Evolutionary conservation across 2,888 invertebrate species (phyloP), one percentile per base, ranked within the genome.

Genomic region (Mylabris sibirica): DNA sequence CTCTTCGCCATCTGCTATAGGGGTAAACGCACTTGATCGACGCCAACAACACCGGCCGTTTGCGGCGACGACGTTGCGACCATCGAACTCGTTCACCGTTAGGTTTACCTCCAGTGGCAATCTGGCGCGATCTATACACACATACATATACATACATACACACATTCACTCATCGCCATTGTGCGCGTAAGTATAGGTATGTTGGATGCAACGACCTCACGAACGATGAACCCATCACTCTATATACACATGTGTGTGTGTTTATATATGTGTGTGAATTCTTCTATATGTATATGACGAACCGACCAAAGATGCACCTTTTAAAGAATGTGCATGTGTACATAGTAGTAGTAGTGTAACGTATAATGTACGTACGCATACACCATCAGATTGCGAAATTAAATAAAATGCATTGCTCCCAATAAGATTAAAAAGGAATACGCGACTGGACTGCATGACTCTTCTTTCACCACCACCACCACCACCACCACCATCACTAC

Each of bases 161-260:
- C 6, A 44, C 14, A 17, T 30, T 30, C 30, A 30, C 30, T 30
- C 17, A 44, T 2, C 71, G 74, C 71, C 73, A 70, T 72, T 73
- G 72, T 72, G 68, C 68, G 64, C 65, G 61, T 49, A 49, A 49
- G 49, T 71, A 44, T 59, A 60, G 44, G 44, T 65, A 67, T 69
- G 66, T 72, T 67, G 72, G 72, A 78, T 77, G 77, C 78, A 78
- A 78, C 77, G 78, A 78, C 78, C 78, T 77, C 73, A 72, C 71
- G 78, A 77, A 74, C 78, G 75, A 77, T 78, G 78, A 78, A 76
- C 78, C 70, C 76, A 65, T 30, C 49, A 64, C 20, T 20, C 9
- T 17, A 6, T 44, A 5, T 17, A 3, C n/a, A 44, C 53, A 35
- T 57, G 59, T 49, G 57, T 65, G 61, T 26, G 34, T 60, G 38